Evolutionary conservation across 1,140 invertebrate species (phyloP).

Genomic region (Daktulosphaira vitifoliae): DNA sequence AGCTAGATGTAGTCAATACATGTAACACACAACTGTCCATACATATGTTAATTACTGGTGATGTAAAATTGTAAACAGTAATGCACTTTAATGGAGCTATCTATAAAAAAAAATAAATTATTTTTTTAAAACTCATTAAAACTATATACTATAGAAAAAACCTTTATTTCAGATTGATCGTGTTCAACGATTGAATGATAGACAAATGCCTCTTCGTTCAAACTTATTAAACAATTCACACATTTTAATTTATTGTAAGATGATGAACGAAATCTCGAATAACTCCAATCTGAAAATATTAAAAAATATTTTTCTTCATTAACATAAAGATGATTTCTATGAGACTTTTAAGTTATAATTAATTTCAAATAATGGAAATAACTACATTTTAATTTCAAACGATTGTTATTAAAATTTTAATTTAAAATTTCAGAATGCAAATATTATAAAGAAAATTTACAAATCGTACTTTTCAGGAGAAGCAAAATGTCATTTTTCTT

Average conservation of each 20-base stretch:
- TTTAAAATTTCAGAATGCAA: too few relatives aligned
- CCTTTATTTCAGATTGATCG: neutral
- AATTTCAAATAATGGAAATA: too few relatives aligned
- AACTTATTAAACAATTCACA: conserved; percentile 47
- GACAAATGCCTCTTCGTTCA: conserved; percentile 51
- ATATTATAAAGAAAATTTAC: too few relatives aligned
- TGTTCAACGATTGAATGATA: conserved; percentile 48
- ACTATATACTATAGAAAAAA: neutral
- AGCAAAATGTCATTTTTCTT: too few relatives aligned
- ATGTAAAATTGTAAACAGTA: conserved; percentile 57
- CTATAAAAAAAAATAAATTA: conserved; percentile 34
- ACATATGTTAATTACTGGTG: conserved; percentile 55
- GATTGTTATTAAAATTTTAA: too few relatives aligned
- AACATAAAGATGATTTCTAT: too few relatives aligned
- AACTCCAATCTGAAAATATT: conserved; percentile 36
- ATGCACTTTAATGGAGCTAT: conserved; percentile 39
- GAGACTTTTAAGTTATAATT: too few relatives aligned
- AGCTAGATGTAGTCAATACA: conserved; percentile 63
- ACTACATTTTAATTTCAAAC: conserved; percentile 31
- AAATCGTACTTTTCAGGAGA: too few relatives aligned
- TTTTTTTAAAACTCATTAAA: too few relatives aligned
- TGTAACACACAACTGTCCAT: conserved; percentile 62
- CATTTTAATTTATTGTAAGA: conserved; percentile 39
- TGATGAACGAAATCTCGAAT: conserved; percentile 34
- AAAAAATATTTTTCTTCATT: too few relatives aligned